A percentile compares a stretch with the other conserved stretches of the same genome.
These are phyloP conservation scores for Ceratina calcarata DNA, from an alignment of 1,140 invertebrate genomes.

Conservation along the genomic window DNA sequence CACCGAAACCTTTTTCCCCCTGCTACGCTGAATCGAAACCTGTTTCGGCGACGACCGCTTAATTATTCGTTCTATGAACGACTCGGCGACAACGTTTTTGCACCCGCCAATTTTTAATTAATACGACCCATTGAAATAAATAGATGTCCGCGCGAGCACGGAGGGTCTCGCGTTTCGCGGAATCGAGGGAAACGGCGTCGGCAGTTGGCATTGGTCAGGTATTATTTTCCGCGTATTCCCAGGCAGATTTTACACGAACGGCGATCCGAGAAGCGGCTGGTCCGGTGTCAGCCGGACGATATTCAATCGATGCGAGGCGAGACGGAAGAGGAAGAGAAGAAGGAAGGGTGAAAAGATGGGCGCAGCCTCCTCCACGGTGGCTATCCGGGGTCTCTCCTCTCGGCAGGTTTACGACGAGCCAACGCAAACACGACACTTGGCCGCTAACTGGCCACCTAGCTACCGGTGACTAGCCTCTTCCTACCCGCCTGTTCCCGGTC, in stretches of 20 bases:
- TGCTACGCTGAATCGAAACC: conserved; percentile 16
- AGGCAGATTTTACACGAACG: conserved; percentile 19
- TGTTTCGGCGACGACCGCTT: conserved; percentile 10
- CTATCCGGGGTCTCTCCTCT: conserved; percentile 20
- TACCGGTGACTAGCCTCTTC: conserved; percentile 65
- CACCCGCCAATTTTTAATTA: too few relatives aligned
- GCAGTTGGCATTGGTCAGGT: too few relatives aligned
- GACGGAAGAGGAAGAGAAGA: conserved; percentile 33
- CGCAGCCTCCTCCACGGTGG: conserved; percentile 42
- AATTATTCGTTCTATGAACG: conserved; percentile 45
- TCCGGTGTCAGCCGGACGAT: conserved; percentile 19
- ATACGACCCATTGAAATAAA: neutral
- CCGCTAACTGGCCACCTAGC: conserved; percentile 74
- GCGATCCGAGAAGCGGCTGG: neutral
- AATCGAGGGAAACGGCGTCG: too few relatives aligned
- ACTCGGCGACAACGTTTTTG: too few relatives aligned
- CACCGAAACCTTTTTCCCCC: conserved; percentile 23
- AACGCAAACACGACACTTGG: conserved; percentile 72
- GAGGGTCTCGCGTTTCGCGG: neutral
- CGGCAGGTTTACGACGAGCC: conserved; percentile 74
- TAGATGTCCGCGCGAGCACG: neutral
- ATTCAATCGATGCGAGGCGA: conserved; percentile 11
- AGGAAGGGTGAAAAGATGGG: conserved; percentile 44
- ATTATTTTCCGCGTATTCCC: neutral
- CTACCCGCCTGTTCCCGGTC: conserved; percentile 19